phyloP scores from a whole-genome alignment of 1,140 invertebrate species.

The Aphaenogaster floridana region DNA sequence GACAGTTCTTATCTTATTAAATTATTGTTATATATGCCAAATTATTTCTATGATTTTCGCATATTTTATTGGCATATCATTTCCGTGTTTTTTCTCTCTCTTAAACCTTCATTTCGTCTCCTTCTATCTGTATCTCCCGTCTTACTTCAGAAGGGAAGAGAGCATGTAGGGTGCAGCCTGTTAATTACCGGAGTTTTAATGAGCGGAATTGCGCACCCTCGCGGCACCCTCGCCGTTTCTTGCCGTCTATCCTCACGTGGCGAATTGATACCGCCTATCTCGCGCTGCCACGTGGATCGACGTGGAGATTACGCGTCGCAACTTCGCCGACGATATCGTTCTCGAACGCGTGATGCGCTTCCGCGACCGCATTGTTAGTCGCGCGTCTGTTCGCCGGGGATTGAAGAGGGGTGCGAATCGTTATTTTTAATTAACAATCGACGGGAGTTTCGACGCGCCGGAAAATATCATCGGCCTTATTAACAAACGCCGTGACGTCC shows the following conservation, averaged over 20 bases:
- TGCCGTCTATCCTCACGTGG: conserved; percentile 64
- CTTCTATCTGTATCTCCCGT: conserved; percentile 7
- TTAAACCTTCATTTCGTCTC: conserved; percentile 18
- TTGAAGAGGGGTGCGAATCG: conserved; percentile 55
- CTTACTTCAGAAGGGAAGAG: conserved; percentile 48
- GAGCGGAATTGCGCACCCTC: conserved; percentile 69
- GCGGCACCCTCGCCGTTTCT: conserved; percentile 32
- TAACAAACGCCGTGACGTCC: conserved; percentile 52
- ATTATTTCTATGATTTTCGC: neutral
- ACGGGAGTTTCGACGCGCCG: conserved; percentile 45
- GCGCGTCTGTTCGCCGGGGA: conserved; percentile 37
- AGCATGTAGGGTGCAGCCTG: conserved; percentile 52
- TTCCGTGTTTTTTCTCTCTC: conserved; percentile 11
- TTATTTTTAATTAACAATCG: conserved; percentile 78
- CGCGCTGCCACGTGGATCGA: conserved; percentile 57
- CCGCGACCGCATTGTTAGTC: conserved; percentile 68
- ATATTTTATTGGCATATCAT: neutral
- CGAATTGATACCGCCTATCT: conserved; percentile 70
- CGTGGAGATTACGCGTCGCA: conserved; percentile 41
- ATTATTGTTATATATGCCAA: neutral
- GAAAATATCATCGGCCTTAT: conserved; percentile 72
- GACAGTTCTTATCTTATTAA: neutral
- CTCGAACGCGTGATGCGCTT: conserved; percentile 59
- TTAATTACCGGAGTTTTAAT: conserved; percentile 81
- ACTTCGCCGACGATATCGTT: conserved; percentile 63